These are phyloP conservation scores for Drosophila atripex DNA, from an alignment of 2,888 invertebrate species.

Conservation along the genomic window DNA sequence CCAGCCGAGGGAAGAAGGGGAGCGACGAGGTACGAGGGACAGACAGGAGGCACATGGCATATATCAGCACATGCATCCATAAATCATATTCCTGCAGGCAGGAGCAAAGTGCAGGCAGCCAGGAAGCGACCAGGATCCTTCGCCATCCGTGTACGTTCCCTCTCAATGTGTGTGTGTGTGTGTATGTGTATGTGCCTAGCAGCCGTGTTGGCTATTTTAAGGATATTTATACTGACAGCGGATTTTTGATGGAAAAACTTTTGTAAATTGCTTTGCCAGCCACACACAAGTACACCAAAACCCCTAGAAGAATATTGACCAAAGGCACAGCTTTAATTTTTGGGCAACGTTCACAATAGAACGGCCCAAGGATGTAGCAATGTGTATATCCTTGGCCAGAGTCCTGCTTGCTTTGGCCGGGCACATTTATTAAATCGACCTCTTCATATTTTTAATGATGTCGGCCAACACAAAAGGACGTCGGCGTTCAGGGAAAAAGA, in stretches of 20 bases:
- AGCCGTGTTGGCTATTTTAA: conserved; percentile 75
- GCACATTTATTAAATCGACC: conserved; percentile 78
- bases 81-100: conserved; percentile 77
- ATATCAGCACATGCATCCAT: conserved; percentile 79
- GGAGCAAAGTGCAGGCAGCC: conserved; percentile 71
- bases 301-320: conserved; percentile 38
- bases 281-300: conserved; percentile 25
- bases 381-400: conserved; percentile 27
- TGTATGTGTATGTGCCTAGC: conserved; percentile 53
- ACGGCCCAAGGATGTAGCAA: conserved; percentile 11
- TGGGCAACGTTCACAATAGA: conserved; percentile 26
- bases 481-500: conserved; percentile 14
- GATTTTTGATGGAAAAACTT: conserved; percentile 83
- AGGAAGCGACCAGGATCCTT: conserved; percentile 60
- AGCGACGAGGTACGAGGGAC: neutral
- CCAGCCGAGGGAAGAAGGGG: neutral
- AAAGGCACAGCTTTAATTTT: conserved; percentile 42
- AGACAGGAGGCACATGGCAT: conserved; percentile 67
- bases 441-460: conserved; percentile 76
- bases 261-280: conserved; percentile 82
- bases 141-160: conserved; percentile 21
- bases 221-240: conserved; percentile 83
- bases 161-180: conserved; percentile 21
- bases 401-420: conserved; percentile 54
- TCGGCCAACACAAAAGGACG: conserved; percentile 41